phyloP scores from a whole-genome alignment of 1,140 invertebrate species.

The Pseudomyrmex gracilis region DNA sequence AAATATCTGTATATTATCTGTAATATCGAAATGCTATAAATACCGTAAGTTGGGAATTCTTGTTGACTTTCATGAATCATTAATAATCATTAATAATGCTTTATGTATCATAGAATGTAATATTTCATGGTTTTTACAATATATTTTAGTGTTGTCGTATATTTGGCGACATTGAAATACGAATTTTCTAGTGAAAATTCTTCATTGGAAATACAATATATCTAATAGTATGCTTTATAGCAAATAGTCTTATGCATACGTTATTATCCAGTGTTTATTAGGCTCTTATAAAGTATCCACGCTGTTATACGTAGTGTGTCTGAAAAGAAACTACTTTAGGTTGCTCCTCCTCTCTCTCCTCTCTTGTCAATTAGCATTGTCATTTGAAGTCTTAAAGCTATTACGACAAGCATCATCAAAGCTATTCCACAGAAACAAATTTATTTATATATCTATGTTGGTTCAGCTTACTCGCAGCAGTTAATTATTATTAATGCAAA shows the following conservation, averaged over 20 bases:
- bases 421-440: too few species aligned
- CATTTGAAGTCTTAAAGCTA: too few species aligned
- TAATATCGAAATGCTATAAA: neutral
- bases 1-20: constrained; percentile 15
- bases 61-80: neutral
- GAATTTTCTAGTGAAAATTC: constrained; percentile 37
- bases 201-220: neutral
- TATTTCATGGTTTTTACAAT: constrained; percentile 22
- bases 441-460: too few species aligned
- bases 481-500: too few species aligned
- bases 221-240: constrained; percentile 13
- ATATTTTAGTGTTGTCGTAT: constrained; percentile 1
- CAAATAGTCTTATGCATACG: constrained; percentile 49
- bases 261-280: constrained; percentile 50
- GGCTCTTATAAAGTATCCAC: constrained; percentile 15
- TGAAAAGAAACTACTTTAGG: too few species aligned
- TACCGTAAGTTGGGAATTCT: constrained; percentile 7
- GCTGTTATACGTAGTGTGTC: constrained; percentile 1
- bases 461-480: too few species aligned
- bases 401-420: too few species aligned
- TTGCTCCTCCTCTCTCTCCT: too few species aligned
- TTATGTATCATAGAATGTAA: neutral
- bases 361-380: too few species aligned
- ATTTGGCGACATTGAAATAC: constrained; percentile 25
- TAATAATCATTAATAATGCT: constrained; percentile 29